Evolutionary conservation across 2,888 invertebrate genomes (phyloP).

Genomic region (Drosophila monieri): DNA sequence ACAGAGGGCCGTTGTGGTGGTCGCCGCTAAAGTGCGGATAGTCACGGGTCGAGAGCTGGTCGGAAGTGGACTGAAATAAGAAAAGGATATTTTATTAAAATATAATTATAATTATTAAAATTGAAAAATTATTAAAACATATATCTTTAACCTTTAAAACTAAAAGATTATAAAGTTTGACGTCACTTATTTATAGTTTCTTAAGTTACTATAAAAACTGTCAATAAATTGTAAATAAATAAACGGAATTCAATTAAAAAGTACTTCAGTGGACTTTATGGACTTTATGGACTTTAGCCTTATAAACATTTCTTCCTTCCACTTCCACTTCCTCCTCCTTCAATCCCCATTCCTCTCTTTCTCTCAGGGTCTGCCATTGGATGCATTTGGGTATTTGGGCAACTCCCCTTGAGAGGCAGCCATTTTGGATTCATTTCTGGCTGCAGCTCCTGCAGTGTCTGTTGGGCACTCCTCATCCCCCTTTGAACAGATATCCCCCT

Average conservation of each 20-base stretch:
- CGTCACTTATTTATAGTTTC: background rate
- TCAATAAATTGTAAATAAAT: background rate
- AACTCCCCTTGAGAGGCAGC: constrained; percentile 53
- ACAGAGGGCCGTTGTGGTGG: constrained; percentile 60
- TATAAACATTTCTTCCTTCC: background rate
- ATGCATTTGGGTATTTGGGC: constrained; percentile 48
- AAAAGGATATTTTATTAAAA: background rate
- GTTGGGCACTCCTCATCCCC: constrained; percentile 7
- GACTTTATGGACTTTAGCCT: background rate
- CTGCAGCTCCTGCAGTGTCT: constrained; percentile 40
- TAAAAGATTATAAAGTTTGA: background rate
- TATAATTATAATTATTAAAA: too few relatives aligned
- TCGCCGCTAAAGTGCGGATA: constrained; percentile 63
- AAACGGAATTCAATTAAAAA: background rate
- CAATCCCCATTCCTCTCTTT: constrained; percentile 6
- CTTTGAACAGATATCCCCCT: background rate
- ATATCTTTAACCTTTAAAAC: too few relatives aligned
- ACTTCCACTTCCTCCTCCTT: background rate
- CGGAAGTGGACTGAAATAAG: constrained; percentile 73
- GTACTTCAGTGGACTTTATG: background rate
- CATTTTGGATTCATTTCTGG: constrained; percentile 56
- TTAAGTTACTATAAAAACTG: background rate
- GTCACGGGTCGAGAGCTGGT: constrained; percentile 75
- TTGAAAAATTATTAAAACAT: background rate
- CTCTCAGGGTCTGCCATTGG: constrained; percentile 22